Conservation (phyloP, 2,888 invertebrate genomes). For the Crossocerus cetratus region DNA sequence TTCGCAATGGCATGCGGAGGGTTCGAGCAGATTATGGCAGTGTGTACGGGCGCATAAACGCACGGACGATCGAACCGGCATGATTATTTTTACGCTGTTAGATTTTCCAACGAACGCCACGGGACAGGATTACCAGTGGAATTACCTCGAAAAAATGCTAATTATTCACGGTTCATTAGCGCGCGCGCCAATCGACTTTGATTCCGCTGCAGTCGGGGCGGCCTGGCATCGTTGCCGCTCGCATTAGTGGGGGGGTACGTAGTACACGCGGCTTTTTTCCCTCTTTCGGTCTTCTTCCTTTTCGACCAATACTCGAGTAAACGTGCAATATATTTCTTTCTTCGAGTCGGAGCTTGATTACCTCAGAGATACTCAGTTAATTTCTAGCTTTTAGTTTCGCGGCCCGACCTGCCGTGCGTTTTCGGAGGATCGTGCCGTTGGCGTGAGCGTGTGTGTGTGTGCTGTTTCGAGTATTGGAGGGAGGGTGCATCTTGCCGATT, state of each 20-base stretch:
- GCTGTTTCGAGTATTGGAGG: slow-evolving; percentile 15
- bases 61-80: slow-evolving; percentile 34
- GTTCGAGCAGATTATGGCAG: background rate
- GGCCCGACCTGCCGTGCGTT: slow-evolving; percentile 23
- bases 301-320: slow-evolving; percentile 37
- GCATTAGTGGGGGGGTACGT: too few relatives aligned
- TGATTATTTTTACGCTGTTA: slow-evolving; percentile 34
- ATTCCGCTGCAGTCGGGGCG: too few relatives aligned
- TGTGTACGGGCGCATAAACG: slow-evolving; percentile 43
- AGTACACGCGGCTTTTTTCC: too few relatives aligned
- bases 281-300: background rate
- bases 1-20: background rate
- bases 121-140: slow-evolving; percentile 14
- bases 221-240: too few relatives aligned
- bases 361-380: too few relatives aligned
- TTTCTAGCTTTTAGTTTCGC: too few relatives aligned
- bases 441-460: background rate
- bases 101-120: slow-evolving; percentile 33
- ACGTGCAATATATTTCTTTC: slow-evolving; percentile 37
- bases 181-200: too few relatives aligned
- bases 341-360: background rate
- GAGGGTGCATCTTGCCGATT: background rate
- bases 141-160: slow-evolving; percentile 16
- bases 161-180: slow-evolving; percentile 15
- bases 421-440: slow-evolving; percentile 19